Base-by-base conservation (phyloP, 1,140 invertebrate genomes). In the Lanistes nyassanus region DNA sequence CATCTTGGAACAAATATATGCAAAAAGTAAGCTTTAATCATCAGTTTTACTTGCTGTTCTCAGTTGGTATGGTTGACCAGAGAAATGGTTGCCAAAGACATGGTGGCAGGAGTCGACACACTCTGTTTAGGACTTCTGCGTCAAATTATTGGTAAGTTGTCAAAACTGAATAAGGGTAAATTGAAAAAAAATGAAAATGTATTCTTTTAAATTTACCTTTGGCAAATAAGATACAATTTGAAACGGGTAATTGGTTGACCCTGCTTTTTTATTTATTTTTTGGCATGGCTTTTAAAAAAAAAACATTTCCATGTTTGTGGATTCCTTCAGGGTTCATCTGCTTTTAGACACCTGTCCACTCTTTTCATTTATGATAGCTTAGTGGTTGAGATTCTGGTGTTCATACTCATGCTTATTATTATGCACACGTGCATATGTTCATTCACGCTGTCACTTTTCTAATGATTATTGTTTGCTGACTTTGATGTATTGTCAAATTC, bases 11-110 rank as follows among this genome's bases (percentile, higher is more conserved):
- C 7, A 4, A 53, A 29, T 62, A 11, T 70, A 29, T 60, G 55
- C 62, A 19, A 51, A 34, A 26, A 42, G 11, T 36, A 47, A 34
- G 37, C 19, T 37, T 29, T 31, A 1, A 51, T 39, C 26, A 68
- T 58, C 58, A 47, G 58, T 68, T 69, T 56, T 13, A 29, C 21
- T 70, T 77, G 39, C 58, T 53, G 51, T 31, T 78, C 80, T 66
- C 81, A 91, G 88, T 77, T 91, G 56, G 76, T 91, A 11, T 91
- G 90, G 91, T 73, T 91, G 19, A 79, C 86, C 23, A 89, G 94
- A 76, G 96, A 98, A 91, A 92, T 98, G 91, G 95, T 98, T n/a
- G n/a, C n/a, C 82, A 94, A 94, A 85, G 96, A 95, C 88, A 93
- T 93, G 82, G 94, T 98, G 11, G 92, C 91, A 74, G 94, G 93